A percentile compares a stretch with the other conserved stretches of the same genome.
Evolutionary conservation across 2,888 invertebrate genomes (phyloP).

Genomic region (Craniophora ligustri): DNA sequence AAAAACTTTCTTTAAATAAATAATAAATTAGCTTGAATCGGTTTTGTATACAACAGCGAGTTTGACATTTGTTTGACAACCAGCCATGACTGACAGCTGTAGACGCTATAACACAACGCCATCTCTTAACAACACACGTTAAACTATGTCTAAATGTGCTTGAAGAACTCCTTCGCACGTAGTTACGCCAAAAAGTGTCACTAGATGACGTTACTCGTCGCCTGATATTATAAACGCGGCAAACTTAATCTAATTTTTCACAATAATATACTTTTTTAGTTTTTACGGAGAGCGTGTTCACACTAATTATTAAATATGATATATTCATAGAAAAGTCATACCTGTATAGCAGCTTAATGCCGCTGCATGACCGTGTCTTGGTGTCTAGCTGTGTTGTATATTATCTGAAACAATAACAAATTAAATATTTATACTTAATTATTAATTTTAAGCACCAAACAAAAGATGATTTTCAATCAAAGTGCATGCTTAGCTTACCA

Average conservation of each 20-base stretch:
- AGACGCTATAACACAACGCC: slow-evolving; percentile 65
- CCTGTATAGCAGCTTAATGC: slow-evolving; percentile 85
- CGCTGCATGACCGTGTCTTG: slow-evolving; percentile 79
- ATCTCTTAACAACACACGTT: slow-evolving; percentile 66
- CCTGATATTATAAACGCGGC: slow-evolving; percentile 25
- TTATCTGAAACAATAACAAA: slow-evolving; percentile 67
- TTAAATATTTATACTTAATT: background rate
- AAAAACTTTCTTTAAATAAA: slow-evolving; percentile 82
- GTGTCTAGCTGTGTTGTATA: slow-evolving; percentile 47
- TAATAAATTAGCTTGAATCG: slow-evolving; percentile 85
- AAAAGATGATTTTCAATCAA: too few species aligned
- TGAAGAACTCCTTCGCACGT: slow-evolving; percentile 68
- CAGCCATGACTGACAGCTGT: slow-evolving; percentile 55
- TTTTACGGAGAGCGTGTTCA: background rate
- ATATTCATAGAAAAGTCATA: too few species aligned
- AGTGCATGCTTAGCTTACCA: background rate
- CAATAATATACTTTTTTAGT: slow-evolving; percentile 4
- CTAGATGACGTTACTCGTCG: slow-evolving; percentile 69
- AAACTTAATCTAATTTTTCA: slow-evolving; percentile 21
- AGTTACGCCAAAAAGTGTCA: slow-evolving; percentile 42
- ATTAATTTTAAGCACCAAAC: too few species aligned
- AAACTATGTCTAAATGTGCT: slow-evolving; percentile 40
- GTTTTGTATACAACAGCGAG: slow-evolving; percentile 81
- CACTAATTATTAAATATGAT: too few species aligned
- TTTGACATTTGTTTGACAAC: slow-evolving; percentile 69